A percentile compares a stretch with the other conserved stretches of the same genome.
phyloP scores from a whole-genome alignment of 2,888 invertebrate genomes.

The Hirtodrosophila alboralis region DNA sequence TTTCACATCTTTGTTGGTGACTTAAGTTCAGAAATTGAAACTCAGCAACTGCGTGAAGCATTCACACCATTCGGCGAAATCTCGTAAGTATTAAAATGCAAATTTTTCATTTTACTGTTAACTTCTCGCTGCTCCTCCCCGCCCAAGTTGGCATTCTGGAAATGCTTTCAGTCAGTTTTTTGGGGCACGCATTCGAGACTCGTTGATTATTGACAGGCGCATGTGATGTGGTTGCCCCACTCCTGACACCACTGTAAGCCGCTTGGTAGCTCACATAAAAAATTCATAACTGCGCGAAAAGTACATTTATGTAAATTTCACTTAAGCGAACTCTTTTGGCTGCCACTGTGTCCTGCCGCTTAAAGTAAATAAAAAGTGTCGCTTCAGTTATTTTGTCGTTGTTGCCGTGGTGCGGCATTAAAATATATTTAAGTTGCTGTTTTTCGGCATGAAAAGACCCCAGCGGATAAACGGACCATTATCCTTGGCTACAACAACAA shows the following conservation, averaged over 20 bases:
- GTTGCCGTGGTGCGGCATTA: constrained; percentile 21
- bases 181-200: constrained; percentile 29
- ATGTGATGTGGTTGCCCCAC: constrained; percentile 35
- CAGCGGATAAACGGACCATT: constrained; percentile 22
- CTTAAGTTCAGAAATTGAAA: constrained; percentile 99
- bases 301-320: constrained; percentile 75
- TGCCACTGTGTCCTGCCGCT: constrained; percentile 40
- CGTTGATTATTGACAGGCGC: constrained; percentile 61
- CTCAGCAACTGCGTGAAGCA: constrained; percentile 97
- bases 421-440: constrained; percentile 71
- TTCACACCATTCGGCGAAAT: constrained; percentile 99
- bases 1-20: constrained; percentile 99
- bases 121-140: constrained; percentile 34
- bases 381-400: constrained; percentile 20
- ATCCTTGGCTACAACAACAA: constrained; percentile 42
- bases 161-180: constrained; percentile 14
- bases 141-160: constrained; percentile 1
- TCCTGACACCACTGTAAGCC: constrained; percentile 22
- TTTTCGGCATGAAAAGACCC: constrained; percentile 61
- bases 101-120: constrained; percentile 63
- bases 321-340: constrained; percentile 65
- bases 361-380: constrained; percentile 46
- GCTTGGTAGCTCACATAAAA: constrained; percentile 57
- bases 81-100: constrained; percentile 90
- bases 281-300: constrained; percentile 64